Evolutionary conservation across 1,140 invertebrate genomes (phyloP).

Genomic region (Philaenus spumarius): DNA sequence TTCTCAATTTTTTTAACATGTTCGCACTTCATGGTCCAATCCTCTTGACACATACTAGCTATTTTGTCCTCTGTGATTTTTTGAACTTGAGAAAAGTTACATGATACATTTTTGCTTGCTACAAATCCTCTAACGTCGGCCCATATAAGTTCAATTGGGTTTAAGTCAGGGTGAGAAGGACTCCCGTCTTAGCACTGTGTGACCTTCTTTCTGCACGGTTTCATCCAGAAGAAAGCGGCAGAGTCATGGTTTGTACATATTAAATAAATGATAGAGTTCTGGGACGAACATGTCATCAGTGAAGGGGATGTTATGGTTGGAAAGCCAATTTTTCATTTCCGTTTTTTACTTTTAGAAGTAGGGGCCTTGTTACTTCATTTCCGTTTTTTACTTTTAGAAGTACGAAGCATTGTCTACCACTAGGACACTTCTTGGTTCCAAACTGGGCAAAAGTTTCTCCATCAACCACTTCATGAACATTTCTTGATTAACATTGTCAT

Average conservation of each 20-base stretch:
- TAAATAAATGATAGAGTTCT: conserved; percentile 5
- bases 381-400: conserved; percentile 21
- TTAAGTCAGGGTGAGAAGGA: no score
- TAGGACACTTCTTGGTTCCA: conserved; percentile 30
- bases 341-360: not conserved
- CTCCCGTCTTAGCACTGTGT: conserved; percentile 29
- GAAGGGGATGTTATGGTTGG: no score
- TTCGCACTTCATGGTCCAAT: no score
- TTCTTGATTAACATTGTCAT: conserved; percentile 19
- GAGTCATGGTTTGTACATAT: conserved; percentile 1
- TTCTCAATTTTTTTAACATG: no score
- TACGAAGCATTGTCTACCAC: conserved; percentile 39
- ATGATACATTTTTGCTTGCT: no score
- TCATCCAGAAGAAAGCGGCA: conserved; percentile 22
- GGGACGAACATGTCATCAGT: conserved; percentile 2
- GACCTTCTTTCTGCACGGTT: conserved; percentile 19
- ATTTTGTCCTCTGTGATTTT: no score
- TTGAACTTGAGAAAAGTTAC: no score
- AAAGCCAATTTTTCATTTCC: conserved; percentile 30
- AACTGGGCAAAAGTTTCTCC: conserved; percentile 30
- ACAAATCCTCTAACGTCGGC: no score
- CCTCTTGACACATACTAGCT: no score
- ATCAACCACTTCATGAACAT: conserved; percentile 8
- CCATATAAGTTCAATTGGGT: no score
- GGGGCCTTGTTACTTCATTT: no score